phyloP scores from a whole-genome alignment of 2,888 invertebrate genomes.

The Drymonia ruficornis region DNA sequence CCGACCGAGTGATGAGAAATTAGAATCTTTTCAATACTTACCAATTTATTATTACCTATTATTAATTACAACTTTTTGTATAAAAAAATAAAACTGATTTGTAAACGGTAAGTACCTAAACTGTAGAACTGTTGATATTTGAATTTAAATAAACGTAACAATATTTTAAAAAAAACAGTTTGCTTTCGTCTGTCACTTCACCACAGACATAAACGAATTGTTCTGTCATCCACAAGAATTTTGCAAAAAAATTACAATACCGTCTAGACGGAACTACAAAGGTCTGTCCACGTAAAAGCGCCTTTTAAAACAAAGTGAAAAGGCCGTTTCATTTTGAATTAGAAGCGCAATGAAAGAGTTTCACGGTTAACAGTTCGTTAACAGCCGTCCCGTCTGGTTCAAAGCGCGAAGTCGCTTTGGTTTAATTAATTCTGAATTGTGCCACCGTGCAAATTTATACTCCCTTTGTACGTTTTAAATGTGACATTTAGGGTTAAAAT shows the following conservation, averaged over 20 bases:
- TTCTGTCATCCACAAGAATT: neutral
- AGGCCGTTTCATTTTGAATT: conserved; percentile 13
- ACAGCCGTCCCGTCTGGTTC: conserved; percentile 17
- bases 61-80: no score
- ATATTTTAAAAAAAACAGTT: neutral
- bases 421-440: conserved; percentile 4
- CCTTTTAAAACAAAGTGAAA: conserved; percentile 10
- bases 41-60: no score
- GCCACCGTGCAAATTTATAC: conserved; percentile 3
- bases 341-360: conserved; percentile 32
- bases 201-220: neutral
- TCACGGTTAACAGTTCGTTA: conserved; percentile 35
- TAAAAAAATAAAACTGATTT: no score
- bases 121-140: no score
- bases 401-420: conserved; percentile 1
- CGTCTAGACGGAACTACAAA: conserved; percentile 26
- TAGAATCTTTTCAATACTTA: no score
- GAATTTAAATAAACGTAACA: no score
- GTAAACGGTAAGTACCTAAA: no score
- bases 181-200: conserved; percentile 12
- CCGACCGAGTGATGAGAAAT: no score
- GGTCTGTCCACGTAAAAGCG: conserved; percentile 11
- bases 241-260: neutral
- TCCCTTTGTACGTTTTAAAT: neutral
- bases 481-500: conserved; percentile 13